Percentiles rank a stretch among this genome's conserved stretches.
phyloP scores from a whole-genome alignment of 2,888 invertebrate species.

The Mechanitis messenoides region DNA sequence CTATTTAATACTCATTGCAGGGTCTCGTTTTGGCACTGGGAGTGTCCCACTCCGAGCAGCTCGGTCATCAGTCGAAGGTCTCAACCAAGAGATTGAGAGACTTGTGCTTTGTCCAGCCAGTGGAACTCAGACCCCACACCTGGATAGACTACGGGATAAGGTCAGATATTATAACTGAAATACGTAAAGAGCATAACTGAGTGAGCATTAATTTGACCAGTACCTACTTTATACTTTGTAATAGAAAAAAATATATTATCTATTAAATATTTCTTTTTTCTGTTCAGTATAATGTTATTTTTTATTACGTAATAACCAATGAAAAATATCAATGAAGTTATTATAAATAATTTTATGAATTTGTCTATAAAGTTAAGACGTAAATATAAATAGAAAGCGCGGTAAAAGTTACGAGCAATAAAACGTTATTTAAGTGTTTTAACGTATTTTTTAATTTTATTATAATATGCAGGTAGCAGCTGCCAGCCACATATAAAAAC shows the following conservation, averaged over 20 bases:
- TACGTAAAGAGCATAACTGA: too few species aligned
- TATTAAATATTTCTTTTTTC: too few species aligned
- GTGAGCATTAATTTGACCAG: too few species aligned
- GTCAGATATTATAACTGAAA: conserved; percentile 41
- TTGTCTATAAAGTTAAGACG: too few species aligned
- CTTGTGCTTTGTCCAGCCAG: conserved; percentile 79
- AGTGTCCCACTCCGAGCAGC: conserved; percentile 80
- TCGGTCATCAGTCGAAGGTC: conserved; percentile 89
- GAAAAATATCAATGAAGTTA: too few species aligned
- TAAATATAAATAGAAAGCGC: too few species aligned
- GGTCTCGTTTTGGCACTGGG: conserved; percentile 67
- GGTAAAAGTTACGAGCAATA: too few species aligned
- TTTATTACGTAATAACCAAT: too few species aligned
- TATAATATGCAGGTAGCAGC: not conserved
- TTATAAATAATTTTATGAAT: too few species aligned
- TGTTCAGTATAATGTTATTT: too few species aligned
- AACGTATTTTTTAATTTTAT: not conserved
- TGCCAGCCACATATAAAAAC: not conserved
- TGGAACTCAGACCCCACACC: conserved; percentile 67
- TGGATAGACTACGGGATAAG: conserved; percentile 78
- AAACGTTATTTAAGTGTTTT: not conserved
- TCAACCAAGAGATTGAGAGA: conserved; percentile 91
- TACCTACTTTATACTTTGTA: too few species aligned
- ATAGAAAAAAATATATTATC: too few species aligned
- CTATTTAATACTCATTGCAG: conserved; percentile 34